phyloP scores from a whole-genome alignment of 2,797 vertebrate genomes.

The Lemur catta region DNA sequence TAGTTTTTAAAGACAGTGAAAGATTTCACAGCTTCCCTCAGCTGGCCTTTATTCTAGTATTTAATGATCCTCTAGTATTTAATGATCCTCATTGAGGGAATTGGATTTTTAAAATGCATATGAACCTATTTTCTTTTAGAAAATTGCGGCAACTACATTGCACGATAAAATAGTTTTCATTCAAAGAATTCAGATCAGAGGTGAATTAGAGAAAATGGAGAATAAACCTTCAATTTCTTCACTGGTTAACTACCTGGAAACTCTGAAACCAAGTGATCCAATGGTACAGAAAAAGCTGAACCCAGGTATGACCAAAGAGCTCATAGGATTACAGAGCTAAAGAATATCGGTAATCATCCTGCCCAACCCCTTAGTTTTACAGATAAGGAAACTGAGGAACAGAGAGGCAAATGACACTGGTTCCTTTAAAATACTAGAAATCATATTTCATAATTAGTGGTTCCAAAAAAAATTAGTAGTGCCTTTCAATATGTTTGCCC shows the following conservation, averaged over 20 bases:
- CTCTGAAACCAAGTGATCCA: not conserved
- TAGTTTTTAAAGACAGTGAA: not conserved
- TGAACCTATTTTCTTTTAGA: not conserved
- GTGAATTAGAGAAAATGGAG: not conserved
- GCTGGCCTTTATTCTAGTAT: not conserved
- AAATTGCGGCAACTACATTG: not conserved
- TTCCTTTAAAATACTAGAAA: not conserved
- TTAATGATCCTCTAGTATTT: not conserved
- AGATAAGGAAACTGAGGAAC: not conserved
- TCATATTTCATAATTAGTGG: not conserved
- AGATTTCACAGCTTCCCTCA: not conserved
- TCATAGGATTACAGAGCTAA: not conserved
- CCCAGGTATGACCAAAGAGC: not conserved
- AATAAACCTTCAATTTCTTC: not conserved
- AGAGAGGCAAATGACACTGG: not conserved
- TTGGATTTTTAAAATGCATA: not conserved
- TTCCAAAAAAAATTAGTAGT: not conserved
- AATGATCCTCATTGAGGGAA: not conserved
- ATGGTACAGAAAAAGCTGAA: not conserved
- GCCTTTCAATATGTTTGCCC: not conserved
- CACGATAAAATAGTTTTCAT: not conserved
- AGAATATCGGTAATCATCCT: not conserved
- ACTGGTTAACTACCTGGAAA: not conserved
- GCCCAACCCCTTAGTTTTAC: not conserved
- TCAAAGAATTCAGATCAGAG: not conserved